Base-by-base conservation (phyloP, 2,113 vertebrate species). In the Gymnobelideus leadbeateri region DNA sequence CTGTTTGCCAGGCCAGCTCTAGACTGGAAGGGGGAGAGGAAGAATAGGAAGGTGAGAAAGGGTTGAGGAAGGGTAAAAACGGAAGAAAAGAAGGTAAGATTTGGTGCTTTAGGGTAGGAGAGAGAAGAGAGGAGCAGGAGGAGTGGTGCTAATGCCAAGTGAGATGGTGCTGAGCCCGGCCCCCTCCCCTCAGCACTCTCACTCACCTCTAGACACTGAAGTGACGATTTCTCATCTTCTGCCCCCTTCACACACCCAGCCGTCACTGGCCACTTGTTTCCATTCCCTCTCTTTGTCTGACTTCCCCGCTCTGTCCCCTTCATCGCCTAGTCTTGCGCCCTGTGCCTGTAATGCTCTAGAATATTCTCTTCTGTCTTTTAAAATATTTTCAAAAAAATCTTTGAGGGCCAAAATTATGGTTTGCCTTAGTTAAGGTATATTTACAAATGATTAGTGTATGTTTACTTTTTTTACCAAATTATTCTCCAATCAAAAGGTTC, bases 41-140 rank as follows among this genome's bases (percentile, higher is more conserved):
- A 96, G 89, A 91, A 92, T 96, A 95, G 89, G 68, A 95, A 95
- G 91, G 77, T 94, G 93, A 96, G 14, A 95, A 96, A 93, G 37
- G 51, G 95, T 43, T 68, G 77, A 92, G n/a, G 51, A n/a, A 96
- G 49, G 51, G 91, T 37, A 93, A 93, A 89, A 68, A 61, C 61
- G n/a, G n/a, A 89, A 77, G 89, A 93, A 94, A 89, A 92, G 7
- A 92, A 61, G 19, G 3, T 51, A 90, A 91, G 61, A 49, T 49
- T 89, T 94, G 96, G 52, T 95, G 53, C 89, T 94, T 93, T 95
- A 68, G 57, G 28, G 92, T 95, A 52, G 3, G 91, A 4, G 89
- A 93, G 94, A 61, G 93, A 97, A 93, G 91, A 93, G 77, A 55
- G 54, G 90, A 91, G 31, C 11, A 77, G 94, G 92, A 46, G 89